Conservation (phyloP, 2,888 invertebrate genomes). For the Itoplectis maculator region DNA sequence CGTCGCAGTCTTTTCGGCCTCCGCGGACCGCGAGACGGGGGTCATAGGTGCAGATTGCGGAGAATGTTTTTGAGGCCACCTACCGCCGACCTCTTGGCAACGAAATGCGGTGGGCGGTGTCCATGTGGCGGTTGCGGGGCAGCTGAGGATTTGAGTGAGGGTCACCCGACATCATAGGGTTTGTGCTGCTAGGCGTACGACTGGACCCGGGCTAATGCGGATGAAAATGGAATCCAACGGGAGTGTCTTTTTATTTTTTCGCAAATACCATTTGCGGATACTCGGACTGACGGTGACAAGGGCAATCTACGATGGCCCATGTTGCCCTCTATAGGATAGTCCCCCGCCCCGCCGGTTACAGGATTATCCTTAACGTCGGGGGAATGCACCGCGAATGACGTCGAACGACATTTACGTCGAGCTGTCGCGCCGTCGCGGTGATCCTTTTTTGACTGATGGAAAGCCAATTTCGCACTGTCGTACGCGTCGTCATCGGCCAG, state of each 20-base stretch:
- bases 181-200: no score
- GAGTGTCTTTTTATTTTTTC: no score
- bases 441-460: not conserved
- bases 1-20: not conserved
- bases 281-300: no score
- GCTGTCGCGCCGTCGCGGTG: not conserved
- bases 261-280: no score
- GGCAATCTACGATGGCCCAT: not conserved
- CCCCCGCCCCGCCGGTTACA: not conserved
- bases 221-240: no score
- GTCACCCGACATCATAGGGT: no score
- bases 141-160: no score
- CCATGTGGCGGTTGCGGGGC: not conserved
- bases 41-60: not conserved
- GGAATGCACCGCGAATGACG: not conserved
- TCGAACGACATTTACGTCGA: not conserved
- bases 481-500: not conserved
- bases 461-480: not conserved
- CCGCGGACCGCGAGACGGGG: not conserved
- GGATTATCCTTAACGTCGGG: no score
- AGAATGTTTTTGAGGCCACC: not conserved
- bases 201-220: no score
- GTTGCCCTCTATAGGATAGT: not conserved
- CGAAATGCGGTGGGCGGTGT: not conserved
- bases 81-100: slow-evolving; percentile 4